Percentiles rank a stretch among this genome's conserved stretches.
phyloP scores from a whole-genome alignment of 2,888 invertebrate genomes.

The Heteromyza rotundicornis region DNA sequence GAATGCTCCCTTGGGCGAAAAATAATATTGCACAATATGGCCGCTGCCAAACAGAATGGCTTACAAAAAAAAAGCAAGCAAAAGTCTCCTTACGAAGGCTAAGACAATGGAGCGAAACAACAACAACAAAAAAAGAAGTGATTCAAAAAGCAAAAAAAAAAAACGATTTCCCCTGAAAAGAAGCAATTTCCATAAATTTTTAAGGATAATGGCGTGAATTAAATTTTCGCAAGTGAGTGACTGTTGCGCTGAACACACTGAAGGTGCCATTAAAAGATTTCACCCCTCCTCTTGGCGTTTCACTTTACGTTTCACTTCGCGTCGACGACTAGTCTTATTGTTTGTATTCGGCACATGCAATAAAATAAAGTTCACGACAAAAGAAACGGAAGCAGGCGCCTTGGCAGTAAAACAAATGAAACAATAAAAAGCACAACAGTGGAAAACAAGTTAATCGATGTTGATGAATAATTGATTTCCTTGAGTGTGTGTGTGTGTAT shows the following conservation, averaged over 20 bases:
- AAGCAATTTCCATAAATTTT: constrained; percentile 2
- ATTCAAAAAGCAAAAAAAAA: background rate
- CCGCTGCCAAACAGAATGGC: too few relatives aligned
- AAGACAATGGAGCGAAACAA: too few relatives aligned
- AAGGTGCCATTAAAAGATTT: background rate
- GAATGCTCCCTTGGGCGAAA: too few relatives aligned
- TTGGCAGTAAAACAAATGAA: too few relatives aligned
- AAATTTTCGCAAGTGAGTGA: background rate
- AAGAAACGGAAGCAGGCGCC: background rate
- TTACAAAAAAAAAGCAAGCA: too few relatives aligned
- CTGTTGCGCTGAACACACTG: background rate
- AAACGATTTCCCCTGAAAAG: background rate
- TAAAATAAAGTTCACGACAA: background rate
- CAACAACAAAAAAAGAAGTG: background rate
- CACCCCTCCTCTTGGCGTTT: background rate
- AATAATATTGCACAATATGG: too few relatives aligned
- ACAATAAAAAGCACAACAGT: background rate
- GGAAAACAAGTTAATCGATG: constrained; percentile 1
- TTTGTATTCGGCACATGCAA: background rate
- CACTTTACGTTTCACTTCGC: too few relatives aligned
- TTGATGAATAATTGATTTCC: background rate
- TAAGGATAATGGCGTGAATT: background rate
- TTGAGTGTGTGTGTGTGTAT: background rate
- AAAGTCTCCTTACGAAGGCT: too few relatives aligned
- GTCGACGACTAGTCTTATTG: too few relatives aligned